Percentiles rank a stretch among this genome's conserved stretches.
These are phyloP conservation scores for Patiria pectinifera DNA, from an alignment of 53 echinoderm and acorn worm genomes.

Conservation along the genomic window DNA sequence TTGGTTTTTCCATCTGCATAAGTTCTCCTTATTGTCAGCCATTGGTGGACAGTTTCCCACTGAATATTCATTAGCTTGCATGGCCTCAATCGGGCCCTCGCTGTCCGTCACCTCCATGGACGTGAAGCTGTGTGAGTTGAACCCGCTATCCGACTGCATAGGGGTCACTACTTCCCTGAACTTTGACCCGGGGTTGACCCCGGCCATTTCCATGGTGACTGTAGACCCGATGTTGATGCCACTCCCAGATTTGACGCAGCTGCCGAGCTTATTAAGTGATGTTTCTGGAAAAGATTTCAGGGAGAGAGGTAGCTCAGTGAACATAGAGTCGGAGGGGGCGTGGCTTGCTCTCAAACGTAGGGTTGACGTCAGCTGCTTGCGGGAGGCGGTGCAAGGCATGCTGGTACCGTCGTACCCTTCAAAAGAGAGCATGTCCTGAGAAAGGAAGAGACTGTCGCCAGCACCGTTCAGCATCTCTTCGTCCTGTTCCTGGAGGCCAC, in stretches of 20 bases:
- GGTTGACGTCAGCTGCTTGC: constrained; percentile 36
- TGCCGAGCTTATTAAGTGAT: not conserved
- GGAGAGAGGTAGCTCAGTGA: not conserved
- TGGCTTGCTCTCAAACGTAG: not conserved
- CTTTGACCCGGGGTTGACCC: constrained; percentile 29
- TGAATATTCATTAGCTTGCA: constrained; percentile 59
- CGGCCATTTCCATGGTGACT: not conserved
- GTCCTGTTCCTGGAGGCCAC: not conserved
- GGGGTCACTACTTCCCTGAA: constrained; percentile 22
- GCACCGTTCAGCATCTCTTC: constrained; percentile 10
- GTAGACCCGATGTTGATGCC: not conserved
- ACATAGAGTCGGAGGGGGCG: not conserved
- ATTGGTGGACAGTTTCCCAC: constrained; percentile 3
- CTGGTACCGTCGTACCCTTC: not conserved
- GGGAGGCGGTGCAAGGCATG: not conserved
- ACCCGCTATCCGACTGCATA: constrained; percentile 79
- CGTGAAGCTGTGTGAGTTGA: constrained; percentile 77
- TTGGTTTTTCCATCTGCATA: constrained; percentile 2
- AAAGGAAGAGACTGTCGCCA: not conserved
- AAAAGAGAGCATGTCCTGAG: constrained; percentile 22
- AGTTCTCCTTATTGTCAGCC: constrained; percentile 17
- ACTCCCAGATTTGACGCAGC: not conserved
- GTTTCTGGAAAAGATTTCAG: not conserved
- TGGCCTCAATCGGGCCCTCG: constrained; percentile 22
- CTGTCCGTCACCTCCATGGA: constrained; percentile 60